Percentiles rank a stretch among this genome's conserved stretches.
These are phyloP conservation scores for Cantharis rufa DNA, from an alignment of 2,888 invertebrate species.

Conservation along the genomic window DNA sequence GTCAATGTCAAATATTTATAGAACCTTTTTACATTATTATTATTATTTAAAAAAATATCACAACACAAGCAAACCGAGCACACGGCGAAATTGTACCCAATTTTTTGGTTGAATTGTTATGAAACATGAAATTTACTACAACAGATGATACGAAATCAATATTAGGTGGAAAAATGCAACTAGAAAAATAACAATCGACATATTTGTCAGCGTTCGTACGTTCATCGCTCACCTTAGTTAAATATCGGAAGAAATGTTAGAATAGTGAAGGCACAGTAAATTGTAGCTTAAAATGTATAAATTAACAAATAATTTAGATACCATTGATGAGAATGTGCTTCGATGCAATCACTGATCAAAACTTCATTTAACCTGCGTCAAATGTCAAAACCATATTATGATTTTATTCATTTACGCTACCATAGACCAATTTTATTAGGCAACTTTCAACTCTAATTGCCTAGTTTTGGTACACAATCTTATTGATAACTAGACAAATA, in stretches of 20 bases:
- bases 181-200: not conserved
- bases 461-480: not conserved
- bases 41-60: not conserved
- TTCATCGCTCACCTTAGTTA: constrained; percentile 50
- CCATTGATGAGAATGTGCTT: constrained; percentile 46
- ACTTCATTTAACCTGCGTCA: not conserved
- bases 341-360: not conserved
- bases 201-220: not conserved
- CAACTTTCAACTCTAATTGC: not conserved
- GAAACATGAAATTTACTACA: not conserved
- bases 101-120: not conserved
- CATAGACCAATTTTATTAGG: not conserved
- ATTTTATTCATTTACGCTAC: not conserved
- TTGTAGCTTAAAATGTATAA: constrained; percentile 42
- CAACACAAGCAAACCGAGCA: not conserved
- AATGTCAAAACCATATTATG: not conserved
- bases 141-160: constrained; percentile 11
- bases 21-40: constrained; percentile 6
- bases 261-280: constrained; percentile 49
- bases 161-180: constrained; percentile 1
- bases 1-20: constrained; percentile 43
- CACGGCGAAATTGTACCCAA: not conserved
- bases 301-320: constrained; percentile 54
- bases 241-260: constrained; percentile 46
- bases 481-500: too few relatives aligned